A percentile compares a stretch with the other conserved stretches of the same genome.
phyloP scores from a whole-genome alignment of 2,888 invertebrate genomes.

The Strigamia transsilvanica region DNA sequence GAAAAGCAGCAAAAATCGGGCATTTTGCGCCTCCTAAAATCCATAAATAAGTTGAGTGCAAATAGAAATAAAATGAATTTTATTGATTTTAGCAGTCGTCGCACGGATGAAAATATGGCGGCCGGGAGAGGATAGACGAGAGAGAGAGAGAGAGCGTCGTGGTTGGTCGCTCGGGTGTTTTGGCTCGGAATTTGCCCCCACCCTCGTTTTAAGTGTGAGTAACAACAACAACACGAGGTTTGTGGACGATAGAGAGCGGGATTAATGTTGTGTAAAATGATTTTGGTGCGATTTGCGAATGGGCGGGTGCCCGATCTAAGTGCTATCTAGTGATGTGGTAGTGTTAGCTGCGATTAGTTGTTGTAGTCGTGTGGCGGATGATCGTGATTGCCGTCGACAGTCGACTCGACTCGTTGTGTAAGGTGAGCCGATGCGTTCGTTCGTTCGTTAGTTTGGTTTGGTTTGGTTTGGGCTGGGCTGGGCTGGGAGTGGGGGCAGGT shows the following conservation, averaged over 20 bases:
- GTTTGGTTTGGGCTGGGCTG: not conserved
- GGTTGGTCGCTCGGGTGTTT: not conserved
- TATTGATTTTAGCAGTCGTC: not conserved
- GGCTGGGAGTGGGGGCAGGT: not conserved
- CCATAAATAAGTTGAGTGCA: not conserved
- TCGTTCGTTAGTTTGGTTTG: not conserved
- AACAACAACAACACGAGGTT: not conserved
- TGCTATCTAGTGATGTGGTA: too few species aligned
- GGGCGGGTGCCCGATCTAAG: too few species aligned
- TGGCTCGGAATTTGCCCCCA: not conserved
- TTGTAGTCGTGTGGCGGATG: too few species aligned
- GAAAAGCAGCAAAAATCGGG: too few species aligned
- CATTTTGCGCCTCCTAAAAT: not conserved
- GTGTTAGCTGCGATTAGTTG: too few species aligned
- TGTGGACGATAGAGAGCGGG: too few species aligned
- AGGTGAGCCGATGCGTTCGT: conserved; percentile 8
- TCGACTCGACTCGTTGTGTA: not conserved
- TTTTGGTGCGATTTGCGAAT: too few species aligned
- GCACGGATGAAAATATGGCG: not conserved
- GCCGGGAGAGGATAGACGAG: not conserved
- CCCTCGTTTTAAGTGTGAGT: not conserved
- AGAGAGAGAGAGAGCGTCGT: not conserved
- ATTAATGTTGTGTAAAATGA: too few species aligned
- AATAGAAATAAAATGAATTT: not conserved
- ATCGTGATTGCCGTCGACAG: not conserved